These are phyloP conservation scores for Thyatira batis DNA, from an alignment of 2,888 invertebrate genomes.

Conservation along the genomic window DNA sequence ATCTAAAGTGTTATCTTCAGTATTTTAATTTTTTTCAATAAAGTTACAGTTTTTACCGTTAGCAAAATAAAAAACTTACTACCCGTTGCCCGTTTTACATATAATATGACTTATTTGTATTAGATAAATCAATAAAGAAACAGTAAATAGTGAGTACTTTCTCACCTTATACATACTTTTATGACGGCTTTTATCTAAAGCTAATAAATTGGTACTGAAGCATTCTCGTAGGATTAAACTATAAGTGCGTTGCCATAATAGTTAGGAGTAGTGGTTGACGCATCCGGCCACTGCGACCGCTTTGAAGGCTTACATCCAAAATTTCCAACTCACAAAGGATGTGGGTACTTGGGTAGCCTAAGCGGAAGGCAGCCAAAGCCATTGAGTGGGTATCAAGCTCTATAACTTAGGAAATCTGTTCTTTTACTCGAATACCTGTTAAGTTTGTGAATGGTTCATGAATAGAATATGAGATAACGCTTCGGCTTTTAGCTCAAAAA, in stretches of 20 bases:
- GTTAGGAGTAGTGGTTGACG: constrained; percentile 35
- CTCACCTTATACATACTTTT: neutral
- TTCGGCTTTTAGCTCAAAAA: too few relatives aligned
- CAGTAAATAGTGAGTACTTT: neutral
- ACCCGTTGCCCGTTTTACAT: too few relatives aligned
- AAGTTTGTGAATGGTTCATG: neutral
- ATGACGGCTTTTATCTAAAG: neutral
- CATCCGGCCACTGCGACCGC: constrained; percentile 49
- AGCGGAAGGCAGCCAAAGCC: constrained; percentile 33
- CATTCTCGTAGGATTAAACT: constrained; percentile 32
- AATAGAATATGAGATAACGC: too few relatives aligned
- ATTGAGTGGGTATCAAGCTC: constrained; percentile 9
- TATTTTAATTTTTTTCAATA: too few relatives aligned
- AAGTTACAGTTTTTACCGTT: too few relatives aligned
- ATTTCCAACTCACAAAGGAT: constrained; percentile 52
- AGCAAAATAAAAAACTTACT: too few relatives aligned
- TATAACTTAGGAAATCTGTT: neutral
- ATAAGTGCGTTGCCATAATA: constrained; percentile 24
- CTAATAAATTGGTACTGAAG: constrained; percentile 9
- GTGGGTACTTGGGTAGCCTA: constrained; percentile 33
- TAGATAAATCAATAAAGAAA: too few relatives aligned
- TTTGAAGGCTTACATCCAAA: constrained; percentile 37
- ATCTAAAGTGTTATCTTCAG: neutral
- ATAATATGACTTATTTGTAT: too few relatives aligned
- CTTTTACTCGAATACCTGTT: neutral